Percentiles rank a stretch among this genome's conserved stretches.
phyloP scores from a whole-genome alignment of 2,888 invertebrate species.

The Stenolophus ochropezus region DNA sequence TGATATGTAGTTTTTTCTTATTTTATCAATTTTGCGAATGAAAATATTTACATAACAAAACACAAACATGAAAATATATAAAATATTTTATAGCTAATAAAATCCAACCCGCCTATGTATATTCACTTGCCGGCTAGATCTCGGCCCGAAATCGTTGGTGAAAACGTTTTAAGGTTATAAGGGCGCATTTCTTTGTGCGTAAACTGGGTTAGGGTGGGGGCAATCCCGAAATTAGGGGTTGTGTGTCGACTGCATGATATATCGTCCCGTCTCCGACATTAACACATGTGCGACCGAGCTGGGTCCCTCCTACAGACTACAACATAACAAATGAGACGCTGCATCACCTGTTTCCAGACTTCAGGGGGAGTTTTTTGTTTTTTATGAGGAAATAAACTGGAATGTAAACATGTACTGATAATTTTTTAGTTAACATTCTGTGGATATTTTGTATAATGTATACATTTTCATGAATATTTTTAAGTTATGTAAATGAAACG shows the following conservation, averaged over 20 bases:
- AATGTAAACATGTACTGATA: background rate
- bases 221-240: constrained; percentile 57
- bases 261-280: constrained; percentile 43
- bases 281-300: constrained; percentile 54
- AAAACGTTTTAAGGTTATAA: constrained; percentile 58
- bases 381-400: constrained; percentile 18
- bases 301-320: constrained; percentile 19
- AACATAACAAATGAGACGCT: constrained; percentile 23
- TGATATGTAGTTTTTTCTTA: too few species aligned
- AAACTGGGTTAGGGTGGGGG: constrained; percentile 54
- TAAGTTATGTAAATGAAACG: too few species aligned
- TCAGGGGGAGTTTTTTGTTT: constrained; percentile 5
- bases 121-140: constrained; percentile 45
- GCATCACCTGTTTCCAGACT: constrained; percentile 45
- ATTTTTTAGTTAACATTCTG: too few species aligned
- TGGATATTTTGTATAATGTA: too few species aligned
- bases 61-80: background rate
- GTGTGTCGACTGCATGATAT: constrained; percentile 47
- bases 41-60: too few species aligned
- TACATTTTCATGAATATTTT: too few species aligned
- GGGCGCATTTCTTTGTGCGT: constrained; percentile 55
- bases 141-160: constrained; percentile 51
- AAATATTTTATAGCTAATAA: background rate
- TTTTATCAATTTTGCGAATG: too few species aligned
- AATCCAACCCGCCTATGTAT: background rate